Conservation (phyloP, 2,797 vertebrate species). For the Takifugu rubripes region DNA sequence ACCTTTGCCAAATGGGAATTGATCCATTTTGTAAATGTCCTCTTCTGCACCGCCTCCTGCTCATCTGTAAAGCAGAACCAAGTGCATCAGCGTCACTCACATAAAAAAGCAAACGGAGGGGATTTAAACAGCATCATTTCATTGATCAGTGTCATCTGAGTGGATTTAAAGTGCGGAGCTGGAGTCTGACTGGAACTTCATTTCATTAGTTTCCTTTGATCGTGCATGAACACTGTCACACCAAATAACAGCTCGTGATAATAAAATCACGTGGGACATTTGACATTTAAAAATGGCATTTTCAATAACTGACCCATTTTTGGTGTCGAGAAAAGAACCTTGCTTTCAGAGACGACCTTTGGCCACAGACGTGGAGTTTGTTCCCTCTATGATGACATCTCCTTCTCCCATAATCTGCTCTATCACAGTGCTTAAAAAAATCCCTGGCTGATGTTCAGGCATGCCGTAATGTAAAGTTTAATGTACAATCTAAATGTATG, state of each 20-base stretch:
- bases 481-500: no score
- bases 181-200: slow-evolving; percentile 39
- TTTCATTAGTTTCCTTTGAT: slow-evolving; percentile 37
- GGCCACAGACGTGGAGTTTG: slow-evolving; percentile 31
- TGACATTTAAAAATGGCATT: slow-evolving; percentile 68
- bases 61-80: slow-evolving; percentile 85
- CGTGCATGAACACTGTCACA: slow-evolving; percentile 25
- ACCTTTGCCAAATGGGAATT: slow-evolving; percentile 98
- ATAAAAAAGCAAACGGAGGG: slow-evolving; percentile 46
- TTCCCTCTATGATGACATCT: slow-evolving; percentile 7
- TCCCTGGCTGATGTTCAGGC: slow-evolving; percentile 10
- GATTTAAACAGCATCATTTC: slow-evolving; percentile 51
- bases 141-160: slow-evolving; percentile 55
- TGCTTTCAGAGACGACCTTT: slow-evolving; percentile 53
- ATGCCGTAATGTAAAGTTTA: no score
- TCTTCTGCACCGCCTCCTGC: slow-evolving; percentile 96
- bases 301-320: slow-evolving; percentile 35
- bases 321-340: slow-evolving; percentile 34
- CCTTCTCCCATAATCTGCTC: slow-evolving; percentile 7
- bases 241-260: slow-evolving; percentile 30
- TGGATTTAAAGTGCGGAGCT: slow-evolving; percentile 30
- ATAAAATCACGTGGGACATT: slow-evolving; percentile 29
- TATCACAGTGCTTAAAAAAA: background rate
- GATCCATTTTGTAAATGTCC: slow-evolving; percentile 99
- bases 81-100: slow-evolving; percentile 44